These are phyloP conservation scores for Dicyrtomina minuta DNA, from an alignment of 2,888 invertebrate species.

Conservation along the genomic window DNA sequence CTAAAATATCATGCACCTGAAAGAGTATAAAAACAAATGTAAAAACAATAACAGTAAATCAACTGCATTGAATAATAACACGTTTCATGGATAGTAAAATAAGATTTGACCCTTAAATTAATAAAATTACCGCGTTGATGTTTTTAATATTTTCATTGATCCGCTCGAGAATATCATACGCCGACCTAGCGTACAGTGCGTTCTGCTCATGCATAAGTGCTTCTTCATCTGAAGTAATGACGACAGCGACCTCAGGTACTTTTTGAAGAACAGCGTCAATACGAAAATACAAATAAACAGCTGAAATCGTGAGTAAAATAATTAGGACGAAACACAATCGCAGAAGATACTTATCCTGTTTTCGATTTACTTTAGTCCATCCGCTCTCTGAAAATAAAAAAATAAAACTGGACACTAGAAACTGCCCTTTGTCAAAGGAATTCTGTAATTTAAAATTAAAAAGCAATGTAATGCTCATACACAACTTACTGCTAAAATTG, in stretches of 20 bases:
- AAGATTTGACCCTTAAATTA: not conserved
- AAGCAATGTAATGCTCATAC: too few relatives aligned
- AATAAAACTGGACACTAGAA: not conserved
- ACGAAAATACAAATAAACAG: slow-evolving; percentile 20
- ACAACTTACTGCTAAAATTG: too few relatives aligned
- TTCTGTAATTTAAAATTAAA: too few relatives aligned
- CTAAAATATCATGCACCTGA: not conserved
- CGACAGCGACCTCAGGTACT: not conserved
- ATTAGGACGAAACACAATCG: not conserved
- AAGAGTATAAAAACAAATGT: not conserved
- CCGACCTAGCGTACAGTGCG: not conserved
- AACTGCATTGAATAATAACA: too few relatives aligned
- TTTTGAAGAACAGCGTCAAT: slow-evolving; percentile 18
- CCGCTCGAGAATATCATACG: not conserved
- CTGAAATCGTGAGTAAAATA: slow-evolving; percentile 7
- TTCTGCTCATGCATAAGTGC: slow-evolving; percentile 10
- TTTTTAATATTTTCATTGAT: slow-evolving; percentile 23
- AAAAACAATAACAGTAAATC: not conserved
- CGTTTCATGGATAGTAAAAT: too few relatives aligned
- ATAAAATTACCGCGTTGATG: slow-evolving; percentile 10
- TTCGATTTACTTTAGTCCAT: not conserved
- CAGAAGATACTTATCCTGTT: not conserved
- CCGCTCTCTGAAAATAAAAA: not conserved
- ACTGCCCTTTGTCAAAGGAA: too few relatives aligned
- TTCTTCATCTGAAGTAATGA: not conserved